These are phyloP conservation scores for Noctua pronuba DNA, from an alignment of 2,888 invertebrate genomes.

Conservation along the genomic window DNA sequence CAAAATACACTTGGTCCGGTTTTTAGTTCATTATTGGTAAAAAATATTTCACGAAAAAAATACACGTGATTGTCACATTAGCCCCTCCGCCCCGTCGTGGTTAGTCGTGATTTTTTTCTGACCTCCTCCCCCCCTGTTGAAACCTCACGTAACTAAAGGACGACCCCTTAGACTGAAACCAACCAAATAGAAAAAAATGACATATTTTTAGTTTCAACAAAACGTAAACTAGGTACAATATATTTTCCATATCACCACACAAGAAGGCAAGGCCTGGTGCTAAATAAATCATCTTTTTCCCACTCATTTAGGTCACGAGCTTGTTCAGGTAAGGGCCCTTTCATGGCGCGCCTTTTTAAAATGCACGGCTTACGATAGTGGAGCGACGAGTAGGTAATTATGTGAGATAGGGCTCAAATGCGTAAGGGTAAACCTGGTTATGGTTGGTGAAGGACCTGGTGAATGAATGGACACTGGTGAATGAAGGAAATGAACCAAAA, in stretches of 20 bases:
- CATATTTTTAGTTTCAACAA: background rate
- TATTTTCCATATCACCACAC: constrained; percentile 35
- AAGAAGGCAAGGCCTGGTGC: constrained; percentile 27
- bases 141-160: too few species aligned
- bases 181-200: too few species aligned
- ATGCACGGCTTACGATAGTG: constrained; percentile 23
- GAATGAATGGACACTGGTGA: background rate
- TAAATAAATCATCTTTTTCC: constrained; percentile 43
- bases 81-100: too few species aligned
- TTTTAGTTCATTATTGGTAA: too few species aligned
- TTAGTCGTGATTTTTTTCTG: too few species aligned
- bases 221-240: background rate
- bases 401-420: background rate
- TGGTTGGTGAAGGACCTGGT: background rate
- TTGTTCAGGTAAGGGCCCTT: constrained; percentile 30
- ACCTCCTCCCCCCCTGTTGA: too few species aligned
- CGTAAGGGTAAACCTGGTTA: background rate
- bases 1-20: too few species aligned
- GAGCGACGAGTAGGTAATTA: constrained; percentile 15
- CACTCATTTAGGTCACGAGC: constrained; percentile 42
- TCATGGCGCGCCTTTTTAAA: constrained; percentile 14
- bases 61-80: too few species aligned
- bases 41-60: too few species aligned
- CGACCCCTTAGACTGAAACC: too few species aligned
- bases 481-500: background rate